A percentile compares a stretch with the other conserved stretches of the same genome.
phyloP scores from a whole-genome alignment of 2,888 invertebrate species.

The Drosophila mayaguana region DNA sequence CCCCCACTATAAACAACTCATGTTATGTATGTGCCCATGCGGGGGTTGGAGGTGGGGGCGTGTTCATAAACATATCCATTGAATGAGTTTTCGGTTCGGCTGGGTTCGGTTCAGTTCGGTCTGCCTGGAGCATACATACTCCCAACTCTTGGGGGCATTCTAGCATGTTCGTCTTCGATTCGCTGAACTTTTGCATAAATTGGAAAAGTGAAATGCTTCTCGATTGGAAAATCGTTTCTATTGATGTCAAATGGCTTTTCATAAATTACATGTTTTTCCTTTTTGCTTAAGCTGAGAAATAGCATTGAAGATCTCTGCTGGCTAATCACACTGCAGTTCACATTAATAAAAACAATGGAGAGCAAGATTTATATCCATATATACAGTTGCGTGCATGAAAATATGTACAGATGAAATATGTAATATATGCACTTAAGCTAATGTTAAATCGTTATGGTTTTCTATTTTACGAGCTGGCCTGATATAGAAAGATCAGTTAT shows the following conservation, averaged over 20 bases:
- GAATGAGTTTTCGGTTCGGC: constrained; percentile 33
- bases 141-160: constrained; percentile 1
- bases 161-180: constrained; percentile 27
- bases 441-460: no score
- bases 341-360: not conserved
- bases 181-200: constrained; percentile 31
- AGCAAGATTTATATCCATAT: not conserved
- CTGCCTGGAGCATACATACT: not conserved
- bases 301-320: not conserved
- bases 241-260: constrained; percentile 3
- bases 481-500: not conserved
- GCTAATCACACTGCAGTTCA: not conserved
- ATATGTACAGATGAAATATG: no score
- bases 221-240: not conserved
- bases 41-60: not conserved
- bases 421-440: not conserved
- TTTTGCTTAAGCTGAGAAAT: not conserved
- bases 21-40: not conserved
- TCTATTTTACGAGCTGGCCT: not conserved
- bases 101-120: constrained; percentile 13
- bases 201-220: not conserved
- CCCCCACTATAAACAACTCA: constrained; percentile 57
- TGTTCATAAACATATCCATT: constrained; percentile 55
- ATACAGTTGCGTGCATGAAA: not conserved
- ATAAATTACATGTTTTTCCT: not conserved